Base-by-base conservation (phyloP, 2,113 vertebrate species). In the Macrotis lagotis region DNA sequence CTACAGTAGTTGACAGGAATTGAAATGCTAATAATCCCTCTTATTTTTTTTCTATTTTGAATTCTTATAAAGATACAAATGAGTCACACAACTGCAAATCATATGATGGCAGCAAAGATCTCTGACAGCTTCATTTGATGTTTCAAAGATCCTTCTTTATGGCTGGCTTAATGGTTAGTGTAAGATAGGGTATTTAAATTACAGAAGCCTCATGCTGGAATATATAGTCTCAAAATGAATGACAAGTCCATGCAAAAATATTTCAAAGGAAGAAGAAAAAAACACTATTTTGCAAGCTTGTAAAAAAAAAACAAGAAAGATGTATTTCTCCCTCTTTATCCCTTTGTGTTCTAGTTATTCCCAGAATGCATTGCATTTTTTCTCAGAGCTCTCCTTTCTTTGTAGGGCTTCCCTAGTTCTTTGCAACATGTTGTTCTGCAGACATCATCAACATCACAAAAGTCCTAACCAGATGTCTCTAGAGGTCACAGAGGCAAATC, bases 61-160 rank as follows among this genome's bases (percentile, higher is more conserved):
- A 52, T 97, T 98, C 94, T 97, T 97, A 92, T 97, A 95, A 94
- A 98, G 0, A 12, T 92, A 94, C 94, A 97, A 94, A 97, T 97
- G 93, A 97, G 90, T 97, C 98, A 98, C 96, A 97, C 51, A 50
- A 93, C 93, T 97, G 96, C 96, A 98, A 97, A 97, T 96, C 28
- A 90, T 94, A 96, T 96, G 95, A 97, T 95, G 96, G 94, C 93
- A 97, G 96, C 88, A 97, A 94, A 88, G 88, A 95, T 89, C 66
- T 95, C 92, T 97, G 95, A 94, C 95, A 98, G 59, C 92, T 98
- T 97, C 96, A 96, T 97, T 96, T 97, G 92, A 97, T 96, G 95
- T 97, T 98, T 94, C 53, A 93, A 96, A 97, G 90, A 97, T 97
- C 88, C 94, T 97, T 92, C 48, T 96, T 95, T 97, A 53, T 44